phyloP scores from a whole-genome alignment of 2,113 vertebrate genomes.

The Phoxinus phoxinus region DNA sequence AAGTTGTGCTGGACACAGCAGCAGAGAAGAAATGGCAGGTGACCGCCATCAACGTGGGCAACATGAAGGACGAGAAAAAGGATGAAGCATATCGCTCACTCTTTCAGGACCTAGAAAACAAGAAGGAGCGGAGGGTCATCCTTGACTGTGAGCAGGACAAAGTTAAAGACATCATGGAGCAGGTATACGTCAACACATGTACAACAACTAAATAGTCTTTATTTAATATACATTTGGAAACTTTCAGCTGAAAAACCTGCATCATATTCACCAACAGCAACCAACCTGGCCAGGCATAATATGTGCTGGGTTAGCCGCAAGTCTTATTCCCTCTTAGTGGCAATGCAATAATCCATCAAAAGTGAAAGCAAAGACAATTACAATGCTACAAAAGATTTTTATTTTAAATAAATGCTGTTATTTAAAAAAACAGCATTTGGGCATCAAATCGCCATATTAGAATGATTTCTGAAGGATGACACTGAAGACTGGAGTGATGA shows the following conservation, averaged over 20 bases:
- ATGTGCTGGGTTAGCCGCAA: not conserved
- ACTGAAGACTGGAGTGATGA: not conserved
- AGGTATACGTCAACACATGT: slow-evolving; percentile 75
- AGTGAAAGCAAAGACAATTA: not conserved
- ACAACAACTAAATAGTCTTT: not conserved
- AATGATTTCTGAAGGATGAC: not conserved
- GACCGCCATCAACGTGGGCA: slow-evolving; percentile 98
- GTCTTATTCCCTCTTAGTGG: too few species aligned
- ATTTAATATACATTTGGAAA: not conserved
- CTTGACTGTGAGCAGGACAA: slow-evolving; percentile 98
- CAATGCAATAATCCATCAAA: not conserved
- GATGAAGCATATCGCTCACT: slow-evolving; percentile 97
- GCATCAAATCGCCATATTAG: not conserved
- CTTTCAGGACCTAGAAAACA: slow-evolving; percentile 96
- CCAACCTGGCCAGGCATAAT: too few species aligned
- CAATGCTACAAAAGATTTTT: not conserved
- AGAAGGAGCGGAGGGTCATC: slow-evolving; percentile 95
- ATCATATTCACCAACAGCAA: not conserved
- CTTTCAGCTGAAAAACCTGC: not conserved
- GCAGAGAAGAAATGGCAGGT: slow-evolving; percentile 99
- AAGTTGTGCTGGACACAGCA: slow-evolving; percentile 95
- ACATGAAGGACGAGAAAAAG: slow-evolving; percentile 98
- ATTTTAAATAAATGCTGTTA: too few species aligned
- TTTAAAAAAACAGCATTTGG: too few species aligned
- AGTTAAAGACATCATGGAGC: slow-evolving; percentile 99